Evolutionary conservation across 2,888 invertebrate species (phyloP).

Genomic region (Andrena bicolor): DNA sequence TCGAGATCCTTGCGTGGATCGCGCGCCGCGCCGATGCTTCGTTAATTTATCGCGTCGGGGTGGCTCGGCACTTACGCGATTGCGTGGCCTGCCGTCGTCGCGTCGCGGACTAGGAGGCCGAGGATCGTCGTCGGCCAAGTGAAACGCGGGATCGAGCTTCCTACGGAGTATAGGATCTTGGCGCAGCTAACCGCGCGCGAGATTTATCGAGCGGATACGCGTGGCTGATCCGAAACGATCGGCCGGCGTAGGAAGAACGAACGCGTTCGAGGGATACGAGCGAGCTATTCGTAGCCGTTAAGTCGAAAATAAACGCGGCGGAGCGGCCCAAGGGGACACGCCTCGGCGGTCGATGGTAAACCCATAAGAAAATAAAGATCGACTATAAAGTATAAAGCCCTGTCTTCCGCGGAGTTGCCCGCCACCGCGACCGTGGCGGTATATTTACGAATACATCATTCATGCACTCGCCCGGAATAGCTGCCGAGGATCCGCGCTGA

Average conservation of each 20-base stretch:
- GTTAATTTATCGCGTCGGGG: constrained; percentile 45
- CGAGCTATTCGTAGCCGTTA: not conserved
- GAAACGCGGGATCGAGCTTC: not conserved
- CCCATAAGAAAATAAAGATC: constrained; percentile 31
- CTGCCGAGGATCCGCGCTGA: constrained; percentile 14
- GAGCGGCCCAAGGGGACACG: constrained; percentile 12
- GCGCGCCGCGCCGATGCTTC: constrained; percentile 31
- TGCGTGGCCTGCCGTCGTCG: not conserved
- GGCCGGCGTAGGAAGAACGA: not conserved
- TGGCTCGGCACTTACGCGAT: constrained; percentile 14
- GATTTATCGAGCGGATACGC: constrained; percentile 5
- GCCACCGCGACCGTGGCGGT: not conserved
- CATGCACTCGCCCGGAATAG: constrained; percentile 24
- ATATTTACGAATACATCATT: constrained; percentile 51
- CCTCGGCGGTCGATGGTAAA: constrained; percentile 3
- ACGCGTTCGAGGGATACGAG: not conserved
- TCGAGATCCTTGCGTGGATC: constrained; percentile 49
- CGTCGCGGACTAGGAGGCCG: not conserved
- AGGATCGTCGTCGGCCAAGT: not conserved
- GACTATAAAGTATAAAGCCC: constrained; percentile 12
- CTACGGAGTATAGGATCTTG: not conserved
- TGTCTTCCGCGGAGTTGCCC: constrained; percentile 17
- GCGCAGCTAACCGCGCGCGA: not conserved
- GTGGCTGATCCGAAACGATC: not conserved
- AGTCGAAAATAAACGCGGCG: constrained; percentile 12